Base-by-base conservation (phyloP, 1,140 invertebrate species). In the Bombus sylvicola region DNA sequence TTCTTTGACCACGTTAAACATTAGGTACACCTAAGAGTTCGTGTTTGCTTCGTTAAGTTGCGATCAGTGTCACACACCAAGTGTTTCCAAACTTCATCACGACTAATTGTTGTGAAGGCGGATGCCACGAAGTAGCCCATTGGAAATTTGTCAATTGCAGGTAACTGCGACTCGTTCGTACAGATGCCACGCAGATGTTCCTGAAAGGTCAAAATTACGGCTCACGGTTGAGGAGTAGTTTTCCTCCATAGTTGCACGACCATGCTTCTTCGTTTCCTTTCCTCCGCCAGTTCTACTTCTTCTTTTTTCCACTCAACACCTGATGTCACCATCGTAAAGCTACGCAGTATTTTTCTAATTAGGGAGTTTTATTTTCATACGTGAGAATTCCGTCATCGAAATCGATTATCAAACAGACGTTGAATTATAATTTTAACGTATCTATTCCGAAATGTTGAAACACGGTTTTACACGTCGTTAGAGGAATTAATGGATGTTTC, bases 111-210 rank as follows among this genome's bases (percentile, higher is more conserved):
- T 73, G 78, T 41, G 89, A 88, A 89, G 77, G 83, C 84, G 81
- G 76, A 86, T 73, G 82, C 81, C 89, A 85, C 81, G 88, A 82
- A 90, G 82, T 90, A 68, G 78, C 83, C 69, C 89, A 90, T 90
- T 81, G 89, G 90, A 90, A 91, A 91, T 91, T 91, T 90, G 87
- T 88, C 89, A 91, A 88, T 90, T 91, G 89, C 89, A 91, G 87
- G 84, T 86, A 90, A 90, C 82, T 85, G 76, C 57, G 87, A 83
- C 73, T 87, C 87, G 87, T 87, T 91, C 80, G 81, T 85, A 75
- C 83, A 75, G 79, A 86, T 82, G 81, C 89, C 83, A 88, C 86
- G 71, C 89, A 90, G 89, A 90, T 90, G 89, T 90, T 90, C 80
- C 76, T 90, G 89, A 90, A 88, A 90, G 89, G 79, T 80, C 80